Percentiles rank a stretch among this genome's conserved stretches.
Evolutionary conservation across 2,113 vertebrate genomes (phyloP).

Genomic region (Saimiri boliviensis): DNA sequence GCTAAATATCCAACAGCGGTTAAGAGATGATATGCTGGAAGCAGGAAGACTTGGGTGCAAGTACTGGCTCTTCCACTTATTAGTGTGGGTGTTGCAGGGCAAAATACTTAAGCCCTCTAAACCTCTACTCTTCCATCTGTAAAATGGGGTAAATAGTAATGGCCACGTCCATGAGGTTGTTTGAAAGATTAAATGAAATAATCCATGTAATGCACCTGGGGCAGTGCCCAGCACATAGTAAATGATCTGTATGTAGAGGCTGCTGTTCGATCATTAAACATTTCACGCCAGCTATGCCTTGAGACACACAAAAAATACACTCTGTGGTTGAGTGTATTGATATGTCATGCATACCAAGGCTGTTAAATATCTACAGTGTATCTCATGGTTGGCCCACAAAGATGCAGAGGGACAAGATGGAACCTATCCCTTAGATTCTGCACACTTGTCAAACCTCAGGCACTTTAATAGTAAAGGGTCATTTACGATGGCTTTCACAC

Average conservation of each 20-base stretch:
- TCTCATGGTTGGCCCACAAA: neutral
- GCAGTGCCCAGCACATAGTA: neutral
- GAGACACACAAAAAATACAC: neutral
- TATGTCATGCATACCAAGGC: neutral
- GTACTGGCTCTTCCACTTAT: neutral
- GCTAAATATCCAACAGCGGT: neutral
- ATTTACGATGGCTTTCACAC: neutral
- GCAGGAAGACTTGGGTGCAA: neutral
- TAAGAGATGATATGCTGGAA: neutral
- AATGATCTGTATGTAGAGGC: neutral
- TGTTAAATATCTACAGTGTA: neutral
- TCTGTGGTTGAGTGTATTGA: neutral
- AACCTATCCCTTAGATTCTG: neutral
- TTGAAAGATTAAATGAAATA: neutral
- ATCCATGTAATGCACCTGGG: neutral
- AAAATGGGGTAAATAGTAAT: neutral
- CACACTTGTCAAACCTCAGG: neutral
- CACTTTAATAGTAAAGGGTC: neutral
- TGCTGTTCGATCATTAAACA: neutral
- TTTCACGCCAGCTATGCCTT: neutral
- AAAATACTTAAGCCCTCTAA: neutral
- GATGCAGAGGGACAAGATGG: neutral
- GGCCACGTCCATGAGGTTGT: neutral
- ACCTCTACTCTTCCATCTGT: neutral
- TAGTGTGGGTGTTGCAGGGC: neutral